Percentiles rank a stretch among this genome's conserved stretches.
Conservation (phyloP, 2,888 invertebrate genomes). For the Lasioglossum marginatum region DNA sequence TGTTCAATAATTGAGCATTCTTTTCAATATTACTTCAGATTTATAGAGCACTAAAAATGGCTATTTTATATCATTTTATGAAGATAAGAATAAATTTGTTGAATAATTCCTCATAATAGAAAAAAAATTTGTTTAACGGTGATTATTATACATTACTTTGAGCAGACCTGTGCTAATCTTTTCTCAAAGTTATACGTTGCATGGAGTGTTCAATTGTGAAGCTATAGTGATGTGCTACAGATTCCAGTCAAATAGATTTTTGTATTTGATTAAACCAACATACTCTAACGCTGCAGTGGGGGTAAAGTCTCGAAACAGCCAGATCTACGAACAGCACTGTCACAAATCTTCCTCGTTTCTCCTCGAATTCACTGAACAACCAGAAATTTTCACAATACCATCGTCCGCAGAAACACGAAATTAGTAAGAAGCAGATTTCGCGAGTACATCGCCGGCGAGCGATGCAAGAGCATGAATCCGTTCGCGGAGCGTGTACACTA, state of each 20-base stretch:
- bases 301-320: slow-evolving; percentile 1
- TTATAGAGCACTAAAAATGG: neutral
- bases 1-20: neutral
- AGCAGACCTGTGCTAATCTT: neutral
- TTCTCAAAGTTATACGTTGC: neutral
- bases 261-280: neutral
- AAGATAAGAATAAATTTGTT: too few relatives aligned
- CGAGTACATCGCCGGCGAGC: slow-evolving; percentile 6
- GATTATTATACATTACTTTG: neutral
- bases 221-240: neutral
- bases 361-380: neutral
- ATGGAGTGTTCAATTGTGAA: neutral
- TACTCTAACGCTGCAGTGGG: neutral
- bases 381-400: slow-evolving; percentile 9
- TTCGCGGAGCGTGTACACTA: neutral
- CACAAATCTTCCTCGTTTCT: neutral
- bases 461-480: neutral
- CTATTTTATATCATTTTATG: neutral
- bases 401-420: slow-evolving; percentile 29
- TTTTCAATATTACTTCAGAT: neutral
- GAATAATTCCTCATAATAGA: too few relatives aligned
- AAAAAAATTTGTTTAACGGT: neutral
- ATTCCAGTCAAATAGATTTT: neutral
- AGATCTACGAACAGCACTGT: neutral
- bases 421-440: slow-evolving; percentile 47